Percentiles rank a stretch among this genome's conserved stretches.
These are phyloP conservation scores for Nemopilema nomurai DNA, from an alignment of 30 jellyfish, hydroid and myxozoan species.

Conservation along the genomic window DNA sequence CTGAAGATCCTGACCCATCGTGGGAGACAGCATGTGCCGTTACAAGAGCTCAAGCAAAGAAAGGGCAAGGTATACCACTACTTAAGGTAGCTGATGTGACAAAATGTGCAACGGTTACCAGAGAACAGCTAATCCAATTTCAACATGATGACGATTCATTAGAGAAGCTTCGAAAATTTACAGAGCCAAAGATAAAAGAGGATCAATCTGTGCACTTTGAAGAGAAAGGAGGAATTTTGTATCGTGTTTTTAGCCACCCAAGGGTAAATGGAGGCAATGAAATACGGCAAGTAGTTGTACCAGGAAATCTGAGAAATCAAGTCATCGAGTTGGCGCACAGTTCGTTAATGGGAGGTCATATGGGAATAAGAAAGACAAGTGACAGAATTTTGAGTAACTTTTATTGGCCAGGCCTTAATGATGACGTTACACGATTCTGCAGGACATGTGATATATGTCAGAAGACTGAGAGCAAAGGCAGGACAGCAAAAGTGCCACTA, in stretches of 20 bases:
- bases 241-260: slow-evolving; percentile 34
- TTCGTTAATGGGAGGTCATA: slow-evolving; percentile 63
- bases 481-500: slow-evolving; percentile 35
- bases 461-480: slow-evolving; percentile 41
- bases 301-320: slow-evolving; percentile 34
- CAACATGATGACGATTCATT: slow-evolving; percentile 51
- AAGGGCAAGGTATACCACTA: slow-evolving; percentile 22
- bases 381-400: slow-evolving; percentile 30
- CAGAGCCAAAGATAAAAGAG: slow-evolving; percentile 47
- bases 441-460: slow-evolving; percentile 38
- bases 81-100: slow-evolving; percentile 39
- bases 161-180: slow-evolving; percentile 49
- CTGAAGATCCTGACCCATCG: slow-evolving; percentile 45
- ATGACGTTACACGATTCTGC: slow-evolving; percentile 38
- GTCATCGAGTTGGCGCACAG: slow-evolving; percentile 46
- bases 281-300: slow-evolving; percentile 32
- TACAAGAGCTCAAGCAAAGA: slow-evolving; percentile 46
- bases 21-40: slow-evolving; percentile 40
- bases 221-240: slow-evolving; percentile 22
- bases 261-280: slow-evolving; percentile 37
- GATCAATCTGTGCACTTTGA: slow-evolving; percentile 34
- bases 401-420: slow-evolving; percentile 48
- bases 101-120: slow-evolving; percentile 35
- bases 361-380: slow-evolving; percentile 49
- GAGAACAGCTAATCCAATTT: slow-evolving; percentile 40